A percentile compares a stretch with the other conserved stretches of the same genome.
phyloP scores from a whole-genome alignment of 2,888 invertebrate species.

The Drosophila anceps region DNA sequence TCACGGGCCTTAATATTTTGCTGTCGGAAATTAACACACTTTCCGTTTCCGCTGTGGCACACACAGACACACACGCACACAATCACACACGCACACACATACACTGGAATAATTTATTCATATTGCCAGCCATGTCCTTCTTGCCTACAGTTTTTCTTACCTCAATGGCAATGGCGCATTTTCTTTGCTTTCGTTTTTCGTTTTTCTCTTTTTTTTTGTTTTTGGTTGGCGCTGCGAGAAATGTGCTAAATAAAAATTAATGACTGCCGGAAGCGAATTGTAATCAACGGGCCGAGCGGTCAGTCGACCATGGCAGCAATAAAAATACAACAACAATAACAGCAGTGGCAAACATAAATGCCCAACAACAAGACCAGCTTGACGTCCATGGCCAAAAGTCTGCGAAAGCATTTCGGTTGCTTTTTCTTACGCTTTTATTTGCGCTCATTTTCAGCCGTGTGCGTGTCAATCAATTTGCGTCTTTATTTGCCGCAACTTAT shows the following conservation, averaged over 20 bases:
- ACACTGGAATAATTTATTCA: conserved; percentile 68
- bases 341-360: conserved; percentile 50
- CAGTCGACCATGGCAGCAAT: conserved; percentile 47
- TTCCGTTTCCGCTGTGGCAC: conserved; percentile 70
- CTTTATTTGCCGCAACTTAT: conserved; percentile 49
- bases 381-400: conserved; percentile 42
- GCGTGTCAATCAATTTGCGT: conserved; percentile 62
- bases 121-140: conserved; percentile 58
- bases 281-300: conserved; percentile 69
- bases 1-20: conserved; percentile 72
- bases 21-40: conserved; percentile 80
- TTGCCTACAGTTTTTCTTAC: conserved; percentile 67
- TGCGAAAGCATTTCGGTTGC: conserved; percentile 22
- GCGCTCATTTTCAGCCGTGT: conserved; percentile 53
- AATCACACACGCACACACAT: conserved; percentile 10
- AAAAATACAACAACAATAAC: conserved; percentile 46
- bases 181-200: conserved; percentile 16
- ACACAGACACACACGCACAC: conserved; percentile 18
- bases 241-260: conserved; percentile 81
- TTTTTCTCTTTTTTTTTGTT: neutral
- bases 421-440: conserved; percentile 23
- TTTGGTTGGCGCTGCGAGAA: conserved; percentile 50
- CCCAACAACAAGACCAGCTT: conserved; percentile 36
- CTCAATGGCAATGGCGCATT: conserved; percentile 41
- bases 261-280: conserved; percentile 79